These are phyloP conservation scores for Scytalopus superciliaris DNA, from an alignment of 2,113 vertebrate genomes.

Conservation along the genomic window DNA sequence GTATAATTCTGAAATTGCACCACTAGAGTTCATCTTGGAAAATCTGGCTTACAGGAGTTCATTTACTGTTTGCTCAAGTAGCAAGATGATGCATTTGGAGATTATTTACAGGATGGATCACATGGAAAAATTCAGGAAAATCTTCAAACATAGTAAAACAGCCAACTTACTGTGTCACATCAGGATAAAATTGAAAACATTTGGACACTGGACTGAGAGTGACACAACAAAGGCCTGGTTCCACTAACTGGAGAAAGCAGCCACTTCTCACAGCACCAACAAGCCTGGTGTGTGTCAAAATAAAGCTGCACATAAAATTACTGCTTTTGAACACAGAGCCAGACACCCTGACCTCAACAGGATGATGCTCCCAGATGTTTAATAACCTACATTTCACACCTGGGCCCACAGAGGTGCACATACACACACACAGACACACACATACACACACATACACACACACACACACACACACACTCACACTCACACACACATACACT, in stretches of 20 bases:
- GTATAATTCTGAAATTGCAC: background rate
- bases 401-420: too few species aligned
- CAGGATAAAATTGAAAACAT: background rate
- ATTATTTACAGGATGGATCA: background rate
- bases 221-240: background rate
- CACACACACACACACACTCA: too few species aligned
- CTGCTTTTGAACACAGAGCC: background rate
- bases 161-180: background rate
- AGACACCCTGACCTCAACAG: rapidly evolving
- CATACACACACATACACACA: too few species aligned
- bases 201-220: background rate
- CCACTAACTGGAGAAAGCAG: background rate
- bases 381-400: background rate
- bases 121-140: rapidly evolving
- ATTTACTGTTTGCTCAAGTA: background rate
- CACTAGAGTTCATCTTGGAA: background rate
- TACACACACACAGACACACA: too few species aligned
- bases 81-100: too few species aligned
- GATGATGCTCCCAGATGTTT: background rate
- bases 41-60: background rate
- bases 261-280: rapidly evolving
- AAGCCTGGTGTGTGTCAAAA: background rate
- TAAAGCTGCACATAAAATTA: background rate
- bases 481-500: too few species aligned
- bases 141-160: background rate